These are phyloP conservation scores for Campylorhamphus procurvoides DNA, from an alignment of 2,113 vertebrate species.

Conservation along the genomic window DNA sequence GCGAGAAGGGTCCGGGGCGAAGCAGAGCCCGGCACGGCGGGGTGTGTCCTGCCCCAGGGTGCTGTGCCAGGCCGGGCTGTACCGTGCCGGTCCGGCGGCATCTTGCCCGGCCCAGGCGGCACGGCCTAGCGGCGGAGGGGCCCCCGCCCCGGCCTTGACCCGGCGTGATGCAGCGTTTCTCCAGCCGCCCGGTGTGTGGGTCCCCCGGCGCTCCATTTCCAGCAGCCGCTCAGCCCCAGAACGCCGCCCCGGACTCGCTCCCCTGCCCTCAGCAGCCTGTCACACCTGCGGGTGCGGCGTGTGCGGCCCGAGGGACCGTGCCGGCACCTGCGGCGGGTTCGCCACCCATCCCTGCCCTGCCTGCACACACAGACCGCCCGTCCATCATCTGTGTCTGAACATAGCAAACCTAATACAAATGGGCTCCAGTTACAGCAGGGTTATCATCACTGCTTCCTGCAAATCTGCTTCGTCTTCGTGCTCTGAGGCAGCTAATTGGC, in stretches of 20 bases:
- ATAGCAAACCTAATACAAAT: rapidly evolving
- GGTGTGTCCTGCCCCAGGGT: too few relatives aligned
- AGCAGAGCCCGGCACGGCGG: background rate
- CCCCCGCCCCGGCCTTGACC: background rate
- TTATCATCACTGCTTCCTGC: background rate
- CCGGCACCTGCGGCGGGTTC: background rate
- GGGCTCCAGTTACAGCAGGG: background rate
- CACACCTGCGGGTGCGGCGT: too few relatives aligned
- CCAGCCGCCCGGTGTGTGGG: rapidly evolving
- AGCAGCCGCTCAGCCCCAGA: background rate
- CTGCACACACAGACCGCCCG: rapidly evolving
- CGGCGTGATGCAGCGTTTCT: background rate
- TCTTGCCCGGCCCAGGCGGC: too few relatives aligned
- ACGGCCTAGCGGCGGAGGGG: too few relatives aligned
- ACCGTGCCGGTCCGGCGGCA: too few relatives aligned
- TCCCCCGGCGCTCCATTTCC: background rate
- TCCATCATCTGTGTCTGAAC: rapidly evolving
- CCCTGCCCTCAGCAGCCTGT: too few relatives aligned
- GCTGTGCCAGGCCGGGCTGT: too few relatives aligned
- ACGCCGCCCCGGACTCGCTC: too few relatives aligned
- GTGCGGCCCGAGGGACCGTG: too few relatives aligned
- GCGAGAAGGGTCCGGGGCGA: background rate
- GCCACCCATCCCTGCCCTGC: rapidly evolving
- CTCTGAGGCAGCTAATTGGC: background rate
- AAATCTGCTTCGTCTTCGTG: background rate